A percentile compares a stretch with the other conserved stretches of the same genome.
These are phyloP conservation scores for Mesopsocus fuscifrons DNA, from an alignment of 2,888 invertebrate genomes.

Conservation along the genomic window DNA sequence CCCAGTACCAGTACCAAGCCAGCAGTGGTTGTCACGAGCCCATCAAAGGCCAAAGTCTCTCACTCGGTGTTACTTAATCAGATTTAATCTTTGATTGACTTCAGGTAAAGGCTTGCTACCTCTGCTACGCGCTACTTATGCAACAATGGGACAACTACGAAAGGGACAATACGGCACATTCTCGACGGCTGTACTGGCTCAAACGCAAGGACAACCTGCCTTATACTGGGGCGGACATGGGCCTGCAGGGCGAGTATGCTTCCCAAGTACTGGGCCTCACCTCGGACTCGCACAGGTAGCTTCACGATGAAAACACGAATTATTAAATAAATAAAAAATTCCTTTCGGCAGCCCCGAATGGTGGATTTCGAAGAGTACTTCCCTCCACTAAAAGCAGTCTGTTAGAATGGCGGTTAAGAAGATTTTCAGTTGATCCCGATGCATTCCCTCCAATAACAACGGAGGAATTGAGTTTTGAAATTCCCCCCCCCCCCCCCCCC, in stretches of 20 bases:
- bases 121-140: constrained; percentile 68
- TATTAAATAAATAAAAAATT: constrained; percentile 11
- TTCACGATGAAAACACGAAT: constrained; percentile 18
- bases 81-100: too few species aligned
- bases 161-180: constrained; percentile 62
- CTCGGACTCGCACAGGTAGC: constrained; percentile 31
- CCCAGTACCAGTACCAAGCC: too few species aligned
- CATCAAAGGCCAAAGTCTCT: too few species aligned
- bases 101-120: constrained; percentile 52
- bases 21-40: too few species aligned
- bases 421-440: too few species aligned
- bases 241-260: constrained; percentile 79
- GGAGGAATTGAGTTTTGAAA: too few species aligned
- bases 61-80: too few species aligned
- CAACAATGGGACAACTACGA: constrained; percentile 90
- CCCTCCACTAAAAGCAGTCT: constrained; percentile 1
- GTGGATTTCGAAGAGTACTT: neutral
- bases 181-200: constrained; percentile 79
- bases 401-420: too few species aligned
- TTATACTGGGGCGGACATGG: constrained; percentile 77
- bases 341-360: too few species aligned
- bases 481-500: too few species aligned
- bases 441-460: too few species aligned
- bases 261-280: constrained; percentile 67
- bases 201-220: constrained; percentile 81